Evolutionary conservation across 2,888 invertebrate species (phyloP).

Genomic region (Odontothrips loti): DNA sequence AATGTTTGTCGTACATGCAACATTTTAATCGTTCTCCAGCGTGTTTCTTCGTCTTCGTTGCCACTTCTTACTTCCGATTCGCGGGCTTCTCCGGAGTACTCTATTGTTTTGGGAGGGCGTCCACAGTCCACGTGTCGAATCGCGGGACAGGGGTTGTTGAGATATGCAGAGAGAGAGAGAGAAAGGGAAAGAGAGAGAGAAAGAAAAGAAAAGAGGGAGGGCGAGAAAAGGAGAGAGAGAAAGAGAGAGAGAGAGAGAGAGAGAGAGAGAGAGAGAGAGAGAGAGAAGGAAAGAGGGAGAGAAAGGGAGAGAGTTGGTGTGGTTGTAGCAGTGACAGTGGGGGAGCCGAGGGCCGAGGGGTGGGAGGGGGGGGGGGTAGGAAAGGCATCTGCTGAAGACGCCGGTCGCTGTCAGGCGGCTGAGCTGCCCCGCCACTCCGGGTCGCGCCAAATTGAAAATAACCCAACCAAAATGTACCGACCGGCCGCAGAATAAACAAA

Average conservation of each 20-base stretch:
- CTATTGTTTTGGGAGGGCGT: too few relatives aligned
- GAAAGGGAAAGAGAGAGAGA: background rate
- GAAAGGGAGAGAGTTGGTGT: background rate
- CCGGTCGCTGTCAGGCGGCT: background rate
- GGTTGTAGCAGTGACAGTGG: background rate
- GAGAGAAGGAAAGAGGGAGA: background rate
- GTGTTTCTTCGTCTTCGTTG: too few relatives aligned
- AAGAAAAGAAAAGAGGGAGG: background rate
- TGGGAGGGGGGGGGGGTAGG: background rate
- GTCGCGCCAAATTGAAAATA: constrained; percentile 22
- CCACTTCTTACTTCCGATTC: too few relatives aligned
- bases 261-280: background rate
- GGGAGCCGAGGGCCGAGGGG: background rate
- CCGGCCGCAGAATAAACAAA: constrained; percentile 24
- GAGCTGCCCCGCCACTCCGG: background rate
- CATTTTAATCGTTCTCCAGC: too few relatives aligned
- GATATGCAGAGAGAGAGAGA: background rate
- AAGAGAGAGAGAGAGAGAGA: background rate
- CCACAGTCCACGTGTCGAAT: too few relatives aligned
- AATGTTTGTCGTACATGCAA: too few relatives aligned
- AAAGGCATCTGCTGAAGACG: constrained; percentile 26
- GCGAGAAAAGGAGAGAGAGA: background rate
- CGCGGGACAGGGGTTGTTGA: too few relatives aligned
- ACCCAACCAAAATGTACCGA: constrained; percentile 26
- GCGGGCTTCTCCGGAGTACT: too few relatives aligned